These are phyloP conservation scores for Danionella dracula DNA, from an alignment of 2,797 vertebrate species.

Conservation along the genomic window DNA sequence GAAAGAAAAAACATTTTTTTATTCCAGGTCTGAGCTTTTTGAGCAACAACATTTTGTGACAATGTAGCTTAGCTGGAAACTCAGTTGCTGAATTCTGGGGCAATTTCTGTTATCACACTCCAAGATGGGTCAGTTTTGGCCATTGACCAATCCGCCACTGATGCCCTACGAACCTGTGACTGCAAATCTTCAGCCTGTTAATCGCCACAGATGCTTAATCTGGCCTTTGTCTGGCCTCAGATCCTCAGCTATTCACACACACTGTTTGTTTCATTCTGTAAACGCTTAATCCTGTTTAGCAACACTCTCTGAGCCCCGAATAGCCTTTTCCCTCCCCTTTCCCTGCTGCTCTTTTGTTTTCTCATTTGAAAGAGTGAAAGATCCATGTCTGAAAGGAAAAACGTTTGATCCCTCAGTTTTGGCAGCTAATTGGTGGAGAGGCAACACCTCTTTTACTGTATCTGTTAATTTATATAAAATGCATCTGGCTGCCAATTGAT, in stretches of 20 bases:
- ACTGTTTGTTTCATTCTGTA: conserved; percentile 70
- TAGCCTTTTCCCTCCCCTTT: conserved; percentile 44
- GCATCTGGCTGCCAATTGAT: too few species aligned
- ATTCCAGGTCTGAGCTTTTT: too few species aligned
- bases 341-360: conserved; percentile 52
- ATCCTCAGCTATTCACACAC: conserved; percentile 59
- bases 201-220: conserved; percentile 81
- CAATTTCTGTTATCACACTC: too few species aligned
- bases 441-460: conserved; percentile 40
- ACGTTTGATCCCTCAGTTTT: conserved; percentile 48
- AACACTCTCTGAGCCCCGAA: conserved; percentile 68
- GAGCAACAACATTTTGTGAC: too few species aligned
- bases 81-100: too few species aligned
- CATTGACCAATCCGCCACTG: conserved; percentile 22
- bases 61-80: too few species aligned
- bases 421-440: conserved; percentile 46
- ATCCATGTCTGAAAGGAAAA: conserved; percentile 47
- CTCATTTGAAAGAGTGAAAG: conserved; percentile 53
- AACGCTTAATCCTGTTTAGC: conserved; percentile 76
- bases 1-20: too few species aligned
- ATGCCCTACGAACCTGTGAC: conserved; percentile 50
- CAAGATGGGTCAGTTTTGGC: background rate
- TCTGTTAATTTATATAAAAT: too few species aligned
- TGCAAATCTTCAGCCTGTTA: conserved; percentile 70
- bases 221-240: conserved; percentile 70